Evolutionary conservation across 1,140 invertebrate species (phyloP), one percentile per base, ranked within the genome.

Genomic region (Batillaria attramentaria): DNA sequence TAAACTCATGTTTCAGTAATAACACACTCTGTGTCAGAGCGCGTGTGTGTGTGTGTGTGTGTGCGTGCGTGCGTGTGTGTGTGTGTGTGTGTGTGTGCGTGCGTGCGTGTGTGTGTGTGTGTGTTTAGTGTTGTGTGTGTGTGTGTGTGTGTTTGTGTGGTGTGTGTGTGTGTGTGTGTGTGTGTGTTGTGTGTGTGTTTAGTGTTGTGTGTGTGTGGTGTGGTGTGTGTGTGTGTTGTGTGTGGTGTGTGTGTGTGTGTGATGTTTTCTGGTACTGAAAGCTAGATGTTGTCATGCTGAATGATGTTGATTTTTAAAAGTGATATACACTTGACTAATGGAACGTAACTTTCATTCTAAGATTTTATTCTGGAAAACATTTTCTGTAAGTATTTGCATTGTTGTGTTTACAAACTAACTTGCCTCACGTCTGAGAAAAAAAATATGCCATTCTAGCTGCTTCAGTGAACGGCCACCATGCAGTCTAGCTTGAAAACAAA

Each of bases 21-120:
- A 65, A 33, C 18, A 8, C 8, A 16, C 31, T 65, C 10, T 65
- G 62, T 16, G 31, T 20, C 10, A 24, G 31, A 18, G 62, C 18
- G 18, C 31, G 62, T 65, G 62, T 33, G 31, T 65, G 62, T 65
- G 62, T 65, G 62, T 65, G 16, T 37, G 8, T 69, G 66, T 69
- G 66, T 69, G 66, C 37, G 62, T 65, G 18, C 31, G 31, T 65
- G 62, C 28, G 31, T 68, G 31, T 68, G 65, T 69, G 66, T 69
- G 66, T 10, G 13, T 69, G 66, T 37, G 24, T 3, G 31, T 35
- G 33, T 69, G 33, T 65, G 62, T 65, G 62, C 31, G 31, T 65
- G 8, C 10, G 8, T 65, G 31, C 28, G 62, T 33, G 31, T 65
- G 62, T 24, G 31, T 18, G 62, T 33, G 31, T 65, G 18, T 65